Conservation (phyloP, 2,888 invertebrate species). For the Rhingia rostrata region DNA sequence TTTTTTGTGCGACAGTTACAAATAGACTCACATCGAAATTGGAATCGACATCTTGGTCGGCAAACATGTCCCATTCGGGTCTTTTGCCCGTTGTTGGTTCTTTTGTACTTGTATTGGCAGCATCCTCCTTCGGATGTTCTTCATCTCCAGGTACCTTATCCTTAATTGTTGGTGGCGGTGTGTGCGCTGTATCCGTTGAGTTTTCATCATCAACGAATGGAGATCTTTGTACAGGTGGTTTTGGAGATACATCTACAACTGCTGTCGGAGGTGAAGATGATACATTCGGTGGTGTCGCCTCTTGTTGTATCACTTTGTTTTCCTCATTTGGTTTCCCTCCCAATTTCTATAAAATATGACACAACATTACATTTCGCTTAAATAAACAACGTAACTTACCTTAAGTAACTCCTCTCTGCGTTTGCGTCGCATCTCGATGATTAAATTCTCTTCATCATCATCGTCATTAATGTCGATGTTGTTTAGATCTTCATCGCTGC, state of each 20-base stretch:
- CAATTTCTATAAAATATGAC: conserved; percentile 76
- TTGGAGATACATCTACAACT: conserved; percentile 21
- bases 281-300: conserved; percentile 17
- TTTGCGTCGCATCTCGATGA: conserved; percentile 94
- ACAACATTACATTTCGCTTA: background rate
- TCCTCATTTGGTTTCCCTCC: conserved; percentile 61
- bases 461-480: conserved; percentile 92
- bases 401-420: conserved; percentile 94
- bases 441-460: conserved; percentile 93
- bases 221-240: conserved; percentile 32
- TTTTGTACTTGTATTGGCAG: conserved; percentile 45
- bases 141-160: background rate
- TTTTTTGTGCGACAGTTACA: conserved; percentile 76
- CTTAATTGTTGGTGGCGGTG: conserved; percentile 65
- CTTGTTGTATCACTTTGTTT: background rate
- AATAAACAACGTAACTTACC: conserved; percentile 83
- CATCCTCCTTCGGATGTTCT: conserved; percentile 21
- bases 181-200: conserved; percentile 71
- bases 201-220: conserved; percentile 56
- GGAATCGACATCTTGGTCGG: conserved; percentile 92
- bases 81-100: conserved; percentile 82
- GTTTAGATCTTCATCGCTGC: conserved; percentile 87
- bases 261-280: conserved; percentile 58
- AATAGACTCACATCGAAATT: conserved; percentile 87
- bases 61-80: conserved; percentile 95